Base-by-base conservation (phyloP, 2,888 invertebrate species). In the Diadegma fenestrale region DNA sequence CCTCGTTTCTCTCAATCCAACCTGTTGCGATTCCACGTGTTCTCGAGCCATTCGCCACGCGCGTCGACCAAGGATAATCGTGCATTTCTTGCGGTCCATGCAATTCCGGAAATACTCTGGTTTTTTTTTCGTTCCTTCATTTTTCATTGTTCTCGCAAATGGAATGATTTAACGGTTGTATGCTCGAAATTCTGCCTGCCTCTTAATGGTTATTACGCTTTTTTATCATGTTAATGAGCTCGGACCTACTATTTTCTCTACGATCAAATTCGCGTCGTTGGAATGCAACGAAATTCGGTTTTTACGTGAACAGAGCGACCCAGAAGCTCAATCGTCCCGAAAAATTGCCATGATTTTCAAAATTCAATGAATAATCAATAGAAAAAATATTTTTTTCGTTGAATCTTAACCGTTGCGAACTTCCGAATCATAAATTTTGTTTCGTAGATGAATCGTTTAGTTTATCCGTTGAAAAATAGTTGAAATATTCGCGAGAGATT, bases 11-110 rank as follows among this genome's bases (percentile, higher is more conserved):
- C 54, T 63, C 71, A 7, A 51, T 77, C 63, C 58, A 17, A 66
- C 77, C 54, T 72, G 73, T 73, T 73, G 77, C 51, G 19, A 61
- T 45, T 77, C 37, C 43, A n/a, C 63, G 71, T 72, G 51, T 72
- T 58, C 66, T 37, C 68, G 68, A 2, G 22, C 37, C 63, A 82
- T 82, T 82, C 82, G 77, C 64, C 63, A 76, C 76, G 58, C 75
- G 51, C 75, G 51, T 30, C 48, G 33, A 33, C 51, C 51, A 71
- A 30, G 71, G 33, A 71, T 71, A 71, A 71, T 71, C 30, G 51
- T n/a, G 5, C 19, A 71, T 71, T 71, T 51, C 51, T 71, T 12
- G 33, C 37, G 19, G 3, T 19, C 33, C 51, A 51, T 41, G 19
- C 64, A 14, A 58, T 58, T 58, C 58, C 58, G 58, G 58, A 58